phyloP scores from a whole-genome alignment of 2,888 invertebrate species.

The Stegophylla sp. region DNA sequence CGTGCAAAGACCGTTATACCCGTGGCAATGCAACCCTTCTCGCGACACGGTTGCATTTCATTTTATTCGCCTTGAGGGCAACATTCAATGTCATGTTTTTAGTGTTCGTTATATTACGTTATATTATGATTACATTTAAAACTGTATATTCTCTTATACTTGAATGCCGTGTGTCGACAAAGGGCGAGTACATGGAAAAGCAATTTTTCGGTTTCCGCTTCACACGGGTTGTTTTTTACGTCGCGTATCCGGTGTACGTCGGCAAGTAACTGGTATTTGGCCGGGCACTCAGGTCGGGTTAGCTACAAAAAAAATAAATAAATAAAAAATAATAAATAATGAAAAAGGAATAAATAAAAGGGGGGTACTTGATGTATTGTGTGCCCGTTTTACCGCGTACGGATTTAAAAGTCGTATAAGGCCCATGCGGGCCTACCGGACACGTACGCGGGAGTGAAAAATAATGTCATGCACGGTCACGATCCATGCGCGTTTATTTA shows the following conservation, averaged over 20 bases:
- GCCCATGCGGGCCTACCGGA: constrained; percentile 46
- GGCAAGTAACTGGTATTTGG: neutral
- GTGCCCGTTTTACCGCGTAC: constrained; percentile 48
- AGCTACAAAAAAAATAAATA: neutral
- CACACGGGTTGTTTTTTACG: constrained; percentile 38
- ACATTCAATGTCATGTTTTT: neutral
- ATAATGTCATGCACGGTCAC: constrained; percentile 56
- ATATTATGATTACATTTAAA: no score
- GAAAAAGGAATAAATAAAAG: neutral
- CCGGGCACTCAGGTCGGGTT: neutral
- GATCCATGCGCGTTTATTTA: neutral
- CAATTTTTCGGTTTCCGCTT: constrained; percentile 54
- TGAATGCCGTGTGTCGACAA: no score
- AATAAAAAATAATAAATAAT: neutral
- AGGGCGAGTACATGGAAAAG: constrained; percentile 34
- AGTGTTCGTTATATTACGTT: neutral
- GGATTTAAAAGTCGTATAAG: constrained; percentile 54
- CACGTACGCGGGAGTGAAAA: constrained; percentile 39
- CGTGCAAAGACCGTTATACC: neutral
- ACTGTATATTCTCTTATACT: no score
- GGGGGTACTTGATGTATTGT: neutral
- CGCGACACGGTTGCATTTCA: neutral
- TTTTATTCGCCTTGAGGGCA: neutral
- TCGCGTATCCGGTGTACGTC: constrained; percentile 15
- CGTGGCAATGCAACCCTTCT: neutral